phyloP scores from a whole-genome alignment of 1,140 invertebrate genomes.

The Ylistrum balloti region DNA sequence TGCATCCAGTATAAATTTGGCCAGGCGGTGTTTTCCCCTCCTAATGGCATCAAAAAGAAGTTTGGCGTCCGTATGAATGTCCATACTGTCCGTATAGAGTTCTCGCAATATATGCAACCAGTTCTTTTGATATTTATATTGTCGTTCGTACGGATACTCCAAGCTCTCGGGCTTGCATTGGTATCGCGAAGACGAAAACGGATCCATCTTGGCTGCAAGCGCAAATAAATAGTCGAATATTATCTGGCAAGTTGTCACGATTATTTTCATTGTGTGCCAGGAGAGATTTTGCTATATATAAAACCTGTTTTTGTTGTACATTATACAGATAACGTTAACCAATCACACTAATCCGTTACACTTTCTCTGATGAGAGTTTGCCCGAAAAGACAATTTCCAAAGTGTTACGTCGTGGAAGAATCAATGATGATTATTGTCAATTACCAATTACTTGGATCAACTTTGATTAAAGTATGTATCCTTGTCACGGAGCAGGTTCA shows the following conservation, averaged over 20 bases:
- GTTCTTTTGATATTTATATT: not conserved
- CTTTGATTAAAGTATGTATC: not conserved
- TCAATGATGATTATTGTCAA: not conserved
- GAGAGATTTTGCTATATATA: not conserved
- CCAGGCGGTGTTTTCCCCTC: slow-evolving; percentile 73
- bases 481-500: not conserved
- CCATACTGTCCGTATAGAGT: slow-evolving; percentile 28
- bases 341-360: not conserved
- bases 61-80: slow-evolving; percentile 64
- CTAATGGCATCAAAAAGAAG: slow-evolving; percentile 73
- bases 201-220: slow-evolving; percentile 28
- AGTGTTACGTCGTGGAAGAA: not conserved
- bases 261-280: not conserved
- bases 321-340: not conserved
- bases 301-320: not conserved
- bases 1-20: slow-evolving; percentile 75
- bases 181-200: not conserved
- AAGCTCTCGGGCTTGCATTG: not conserved
- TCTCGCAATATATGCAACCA: not conserved
- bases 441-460: not conserved
- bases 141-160: not conserved
- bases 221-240: slow-evolving; percentile 8
- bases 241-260: slow-evolving; percentile 6
- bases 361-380: not conserved
- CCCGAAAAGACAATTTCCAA: not conserved